These are phyloP conservation scores for Cyanoderma ruficeps DNA, from an alignment of 2,113 vertebrate species.

Conservation along the genomic window DNA sequence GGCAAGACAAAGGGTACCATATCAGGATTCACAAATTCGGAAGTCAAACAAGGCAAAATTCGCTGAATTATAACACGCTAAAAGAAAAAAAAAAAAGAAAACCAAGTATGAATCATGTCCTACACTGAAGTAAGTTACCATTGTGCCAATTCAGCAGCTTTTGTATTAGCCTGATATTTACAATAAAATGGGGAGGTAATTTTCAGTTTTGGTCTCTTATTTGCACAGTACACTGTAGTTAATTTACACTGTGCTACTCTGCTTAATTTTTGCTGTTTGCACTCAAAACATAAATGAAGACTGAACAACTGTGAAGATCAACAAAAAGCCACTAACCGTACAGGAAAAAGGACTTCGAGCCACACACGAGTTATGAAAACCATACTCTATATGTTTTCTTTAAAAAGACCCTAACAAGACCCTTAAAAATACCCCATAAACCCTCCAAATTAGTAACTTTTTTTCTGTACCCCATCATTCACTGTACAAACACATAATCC, in stretches of 20 bases:
- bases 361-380: not conserved
- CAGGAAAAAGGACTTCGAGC: not conserved
- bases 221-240: not conserved
- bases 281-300: not conserved
- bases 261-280: not conserved
- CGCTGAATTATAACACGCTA: conserved; percentile 94
- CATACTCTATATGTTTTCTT: not conserved
- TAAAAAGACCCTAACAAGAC: not conserved
- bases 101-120: not conserved
- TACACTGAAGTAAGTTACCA: not conserved
- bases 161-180: not conserved
- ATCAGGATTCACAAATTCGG: conserved; percentile 96
- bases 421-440: not conserved
- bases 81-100: not conserved
- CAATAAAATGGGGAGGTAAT: not conserved
- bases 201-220: not conserved
- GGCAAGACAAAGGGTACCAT: conserved; percentile 99
- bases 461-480: not conserved
- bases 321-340: not conserved
- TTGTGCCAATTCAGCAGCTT: not conserved
- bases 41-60: conserved; percentile 90
- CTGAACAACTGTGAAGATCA: not conserved
- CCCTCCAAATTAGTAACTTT: not conserved
- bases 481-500: not conserved
- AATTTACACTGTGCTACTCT: not conserved